Evolutionary conservation across 1,140 invertebrate species (phyloP).

Genomic region (Caenorhabditis brenneri): DNA sequence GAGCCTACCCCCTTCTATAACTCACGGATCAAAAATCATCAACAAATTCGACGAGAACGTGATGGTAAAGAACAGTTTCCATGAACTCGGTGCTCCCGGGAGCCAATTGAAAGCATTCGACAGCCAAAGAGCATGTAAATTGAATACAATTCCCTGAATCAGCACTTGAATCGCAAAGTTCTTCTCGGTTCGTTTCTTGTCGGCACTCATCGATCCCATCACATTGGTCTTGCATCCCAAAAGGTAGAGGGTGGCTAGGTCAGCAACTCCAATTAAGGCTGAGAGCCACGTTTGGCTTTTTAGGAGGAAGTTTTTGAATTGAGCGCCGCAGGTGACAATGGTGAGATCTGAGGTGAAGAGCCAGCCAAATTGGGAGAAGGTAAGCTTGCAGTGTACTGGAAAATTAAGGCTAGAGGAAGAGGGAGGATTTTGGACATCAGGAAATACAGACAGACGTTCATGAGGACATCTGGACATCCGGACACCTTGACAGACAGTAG

Average conservation of each 20-base stretch:
- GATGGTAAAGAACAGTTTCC: background rate
- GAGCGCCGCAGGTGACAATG: background rate
- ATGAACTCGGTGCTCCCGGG: background rate
- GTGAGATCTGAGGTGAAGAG: background rate
- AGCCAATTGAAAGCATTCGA: background rate
- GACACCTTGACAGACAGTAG: too few relatives aligned
- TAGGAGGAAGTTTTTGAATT: background rate
- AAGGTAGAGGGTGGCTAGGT: background rate
- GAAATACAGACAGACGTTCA: too few relatives aligned
- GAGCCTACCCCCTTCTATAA: background rate
- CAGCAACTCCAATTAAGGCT: background rate
- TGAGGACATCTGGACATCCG: too few relatives aligned
- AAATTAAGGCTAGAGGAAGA: background rate
- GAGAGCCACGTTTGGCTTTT: background rate
- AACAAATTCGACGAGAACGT: background rate
- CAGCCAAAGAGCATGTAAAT: background rate
- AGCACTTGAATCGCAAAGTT: background rate
- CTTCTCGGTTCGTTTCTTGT: background rate
- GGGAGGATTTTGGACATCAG: background rate
- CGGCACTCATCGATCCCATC: background rate
- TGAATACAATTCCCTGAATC: background rate
- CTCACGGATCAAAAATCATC: conserved; percentile 8
- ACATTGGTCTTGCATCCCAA: background rate
- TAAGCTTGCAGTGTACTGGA: background rate
- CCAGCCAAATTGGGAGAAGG: background rate